A percentile compares a stretch with the other conserved stretches of the same genome.
phyloP scores from a whole-genome alignment of 2,888 invertebrate genomes.

The Latrodectus hesperus region DNA sequence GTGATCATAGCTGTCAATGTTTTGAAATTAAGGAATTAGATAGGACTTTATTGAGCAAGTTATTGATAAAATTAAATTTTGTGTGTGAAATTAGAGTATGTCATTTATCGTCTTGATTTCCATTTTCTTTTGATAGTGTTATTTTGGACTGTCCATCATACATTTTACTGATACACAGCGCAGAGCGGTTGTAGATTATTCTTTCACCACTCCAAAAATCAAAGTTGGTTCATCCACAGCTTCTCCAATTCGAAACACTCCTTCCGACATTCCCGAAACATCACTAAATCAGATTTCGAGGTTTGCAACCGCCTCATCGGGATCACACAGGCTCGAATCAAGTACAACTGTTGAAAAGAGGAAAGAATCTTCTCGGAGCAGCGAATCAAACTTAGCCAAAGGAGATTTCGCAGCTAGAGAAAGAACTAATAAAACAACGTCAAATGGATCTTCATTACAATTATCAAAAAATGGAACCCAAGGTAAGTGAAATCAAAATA shows the following conservation, averaged over 20 bases:
- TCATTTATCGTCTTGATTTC: no score
- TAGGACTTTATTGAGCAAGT: no score
- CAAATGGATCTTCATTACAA: no score
- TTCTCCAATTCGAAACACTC: not conserved
- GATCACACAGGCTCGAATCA: not conserved
- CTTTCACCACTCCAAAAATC: not conserved
- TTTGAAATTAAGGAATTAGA: no score
- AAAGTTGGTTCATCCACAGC: not conserved
- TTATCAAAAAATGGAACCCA: no score
- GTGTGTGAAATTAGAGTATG: no score
- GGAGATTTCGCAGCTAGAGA: not conserved
- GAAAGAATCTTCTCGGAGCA: not conserved
- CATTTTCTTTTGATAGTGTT: slow-evolving; percentile 30
- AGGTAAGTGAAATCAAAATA: no score
- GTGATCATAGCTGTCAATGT: no score
- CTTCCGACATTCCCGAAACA: not conserved
- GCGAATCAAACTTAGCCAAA: not conserved
- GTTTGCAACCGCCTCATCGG: not conserved
- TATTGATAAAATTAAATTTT: no score
- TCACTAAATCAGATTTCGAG: slow-evolving; percentile 52
- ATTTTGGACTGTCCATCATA: slow-evolving; percentile 32
- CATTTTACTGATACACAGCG: slow-evolving; percentile 47
- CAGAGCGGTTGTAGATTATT: slow-evolving; percentile 29
- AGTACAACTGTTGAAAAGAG: not conserved
- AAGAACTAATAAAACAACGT: not conserved